Conservation (phyloP, 2,888 invertebrate species). For the Ceriagrion tenellum region DNA sequence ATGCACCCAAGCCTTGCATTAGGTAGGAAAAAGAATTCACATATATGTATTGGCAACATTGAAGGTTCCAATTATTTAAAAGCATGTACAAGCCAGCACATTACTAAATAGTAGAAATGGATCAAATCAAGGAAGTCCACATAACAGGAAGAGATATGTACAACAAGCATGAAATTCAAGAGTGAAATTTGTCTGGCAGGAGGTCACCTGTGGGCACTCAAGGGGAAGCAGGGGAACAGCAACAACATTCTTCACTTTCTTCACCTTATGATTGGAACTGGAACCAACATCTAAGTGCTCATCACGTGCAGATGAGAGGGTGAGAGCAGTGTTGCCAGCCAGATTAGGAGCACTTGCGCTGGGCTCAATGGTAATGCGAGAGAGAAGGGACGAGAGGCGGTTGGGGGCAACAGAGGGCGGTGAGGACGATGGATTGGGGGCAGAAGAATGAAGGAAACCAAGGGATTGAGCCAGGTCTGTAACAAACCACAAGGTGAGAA, state of each 20-base stretch:
- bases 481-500: slow-evolving; percentile 60
- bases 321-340: slow-evolving; percentile 61
- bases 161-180: not conserved
- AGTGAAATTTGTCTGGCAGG: not conserved
- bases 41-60: not conserved
- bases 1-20: not conserved
- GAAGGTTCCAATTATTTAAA: not conserved
- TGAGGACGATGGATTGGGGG: slow-evolving; percentile 39
- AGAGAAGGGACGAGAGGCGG: slow-evolving; percentile 32
- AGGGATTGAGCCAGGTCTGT: slow-evolving; percentile 64
- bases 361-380: slow-evolving; percentile 44
- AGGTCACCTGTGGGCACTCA: slow-evolving; percentile 63
- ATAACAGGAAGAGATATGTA: not conserved
- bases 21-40: not conserved
- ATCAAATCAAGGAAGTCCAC: not conserved
- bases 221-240: slow-evolving; percentile 64
- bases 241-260: slow-evolving; percentile 56
- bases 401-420: slow-evolving; percentile 46
- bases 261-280: slow-evolving; percentile 61
- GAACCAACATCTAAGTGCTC: slow-evolving; percentile 54
- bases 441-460: slow-evolving; percentile 42
- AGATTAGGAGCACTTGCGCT: slow-evolving; percentile 65
- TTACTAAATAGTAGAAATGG: not conserved
- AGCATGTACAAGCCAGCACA: not conserved
- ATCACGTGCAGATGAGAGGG: slow-evolving; percentile 35